Percentiles rank a stretch among this genome's conserved stretches.
phyloP scores from a whole-genome alignment of 2,113 vertebrate genomes.

The Galemys pyrenaicus region DNA sequence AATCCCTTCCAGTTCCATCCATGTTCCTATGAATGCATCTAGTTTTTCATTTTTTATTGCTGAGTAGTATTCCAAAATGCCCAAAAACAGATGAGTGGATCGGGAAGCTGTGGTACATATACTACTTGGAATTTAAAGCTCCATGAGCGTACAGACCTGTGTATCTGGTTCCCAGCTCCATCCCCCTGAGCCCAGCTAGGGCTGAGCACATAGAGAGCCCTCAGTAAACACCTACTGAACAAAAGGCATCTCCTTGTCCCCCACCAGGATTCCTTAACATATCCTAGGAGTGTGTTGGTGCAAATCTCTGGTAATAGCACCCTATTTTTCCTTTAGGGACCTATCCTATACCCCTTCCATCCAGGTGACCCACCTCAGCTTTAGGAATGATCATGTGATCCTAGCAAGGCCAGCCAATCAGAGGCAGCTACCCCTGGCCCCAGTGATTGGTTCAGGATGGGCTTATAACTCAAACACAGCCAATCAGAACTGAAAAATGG shows the following conservation, averaged over 20 bases:
- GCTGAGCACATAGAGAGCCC: neutral
- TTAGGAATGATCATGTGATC: neutral
- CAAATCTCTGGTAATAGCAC: constrained; percentile 3
- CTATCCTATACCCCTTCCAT: neutral
- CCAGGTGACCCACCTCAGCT: neutral
- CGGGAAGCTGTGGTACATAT: no score
- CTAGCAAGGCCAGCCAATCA: neutral
- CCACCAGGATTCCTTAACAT: neutral
- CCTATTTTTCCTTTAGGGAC: neutral
- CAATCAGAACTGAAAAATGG: constrained; percentile 25
- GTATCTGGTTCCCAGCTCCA: neutral
- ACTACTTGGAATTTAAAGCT: neutral
- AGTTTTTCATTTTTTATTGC: no score
- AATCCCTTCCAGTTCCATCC: no score
- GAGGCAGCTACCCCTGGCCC: neutral
- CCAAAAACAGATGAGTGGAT: no score
- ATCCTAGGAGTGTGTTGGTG: neutral
- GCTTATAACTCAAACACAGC: constrained; percentile 1
- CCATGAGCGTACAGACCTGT: neutral
- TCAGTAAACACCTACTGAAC: neutral
- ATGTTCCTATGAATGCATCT: no score
- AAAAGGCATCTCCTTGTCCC: neutral
- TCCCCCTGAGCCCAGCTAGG: neutral
- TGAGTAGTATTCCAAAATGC: no score
- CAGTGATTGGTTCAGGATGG: neutral